A percentile compares a stretch with the other conserved stretches of the same genome.
Conservation (phyloP, 2,888 invertebrate species). For the Pediacus dermestoides region DNA sequence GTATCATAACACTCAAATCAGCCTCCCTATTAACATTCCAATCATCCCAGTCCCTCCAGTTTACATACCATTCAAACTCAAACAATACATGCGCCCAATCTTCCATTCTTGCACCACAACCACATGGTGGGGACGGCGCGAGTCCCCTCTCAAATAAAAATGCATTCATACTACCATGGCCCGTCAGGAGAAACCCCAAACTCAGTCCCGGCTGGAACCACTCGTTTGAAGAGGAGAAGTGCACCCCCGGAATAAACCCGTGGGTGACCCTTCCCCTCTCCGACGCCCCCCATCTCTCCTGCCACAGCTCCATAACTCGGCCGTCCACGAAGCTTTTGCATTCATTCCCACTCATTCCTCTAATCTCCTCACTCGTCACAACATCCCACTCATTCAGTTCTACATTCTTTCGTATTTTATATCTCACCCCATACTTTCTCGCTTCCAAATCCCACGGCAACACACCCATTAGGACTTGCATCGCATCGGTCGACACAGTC, state of each 20-base stretch:
- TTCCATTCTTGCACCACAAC: neutral
- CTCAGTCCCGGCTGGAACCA: neutral
- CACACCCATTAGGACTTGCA: slow-evolving; percentile 10
- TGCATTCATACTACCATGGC: slow-evolving; percentile 3
- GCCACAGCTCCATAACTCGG: neutral
- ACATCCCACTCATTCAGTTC: neutral
- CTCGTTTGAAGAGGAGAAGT: neutral
- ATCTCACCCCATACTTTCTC: neutral
- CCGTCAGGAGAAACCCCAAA: neutral
- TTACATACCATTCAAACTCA: neutral
- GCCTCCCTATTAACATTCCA: too few species aligned
- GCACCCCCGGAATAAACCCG: neutral
- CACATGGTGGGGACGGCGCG: neutral
- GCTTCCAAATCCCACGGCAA: slow-evolving; percentile 9
- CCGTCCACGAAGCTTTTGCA: too few species aligned
- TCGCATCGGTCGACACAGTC: slow-evolving; percentile 12
- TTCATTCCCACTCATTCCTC: too few species aligned
- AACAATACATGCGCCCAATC: neutral
- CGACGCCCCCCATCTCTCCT: neutral
- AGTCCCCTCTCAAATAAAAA: neutral
- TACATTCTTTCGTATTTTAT: neutral
- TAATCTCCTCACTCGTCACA: too few species aligned
- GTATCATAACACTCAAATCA: too few species aligned
- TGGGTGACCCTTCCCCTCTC: neutral
- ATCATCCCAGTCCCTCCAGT: too few species aligned